Base-by-base conservation (phyloP, 1,140 invertebrate genomes). In the Caenorhabditis tropicalis region DNA sequence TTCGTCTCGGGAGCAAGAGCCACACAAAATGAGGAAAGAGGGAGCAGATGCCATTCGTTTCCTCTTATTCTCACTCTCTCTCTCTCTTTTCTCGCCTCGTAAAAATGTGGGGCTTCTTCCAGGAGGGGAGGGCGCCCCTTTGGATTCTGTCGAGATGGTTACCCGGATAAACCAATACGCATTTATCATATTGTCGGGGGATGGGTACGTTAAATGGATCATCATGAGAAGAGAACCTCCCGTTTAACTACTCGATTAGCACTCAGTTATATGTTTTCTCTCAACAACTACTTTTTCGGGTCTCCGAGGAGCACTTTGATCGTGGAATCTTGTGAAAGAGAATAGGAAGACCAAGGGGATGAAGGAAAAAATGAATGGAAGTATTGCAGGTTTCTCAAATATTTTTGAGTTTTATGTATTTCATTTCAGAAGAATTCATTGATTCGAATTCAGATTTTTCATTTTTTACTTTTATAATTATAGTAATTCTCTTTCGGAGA, bases 111-210 rank as follows among this genome's bases (percentile, higher is more conserved):
- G 53, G 7, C 21, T 56, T 9, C 48, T n/a, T 12, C 19, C 48
- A 15, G 48, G 15, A 19, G 48, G 48, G 48, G 49, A n/a, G 48
- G 49, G 29, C 24, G 31, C 9, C 21, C 36, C 36, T 3, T 46
- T 24, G 21, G 9, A 2, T 19, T 65, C 16, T 33, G 19, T 43
- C n/a, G 65, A 74, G 65, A 74, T 74, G 65, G 65, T 43, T 24
- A n/a, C 36, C n/a, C 65, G 65, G 39, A 43, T 5, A 43, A 74
- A 65, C 58, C 36, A 43, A 74, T 43, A n/a, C 16, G 65, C 65
- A 74, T 74, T 74, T 74, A 74, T 74, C 65, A 74, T 74, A 74
- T 74, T 74, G 58, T 3, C 31, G 33, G 3, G n/a, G 33, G 65
- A 74, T 70, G 31, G 60, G 31, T 31, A 9, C 58, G 24, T 65